Conservation (phyloP, 2,888 invertebrate genomes). For the Amiota minor region DNA sequence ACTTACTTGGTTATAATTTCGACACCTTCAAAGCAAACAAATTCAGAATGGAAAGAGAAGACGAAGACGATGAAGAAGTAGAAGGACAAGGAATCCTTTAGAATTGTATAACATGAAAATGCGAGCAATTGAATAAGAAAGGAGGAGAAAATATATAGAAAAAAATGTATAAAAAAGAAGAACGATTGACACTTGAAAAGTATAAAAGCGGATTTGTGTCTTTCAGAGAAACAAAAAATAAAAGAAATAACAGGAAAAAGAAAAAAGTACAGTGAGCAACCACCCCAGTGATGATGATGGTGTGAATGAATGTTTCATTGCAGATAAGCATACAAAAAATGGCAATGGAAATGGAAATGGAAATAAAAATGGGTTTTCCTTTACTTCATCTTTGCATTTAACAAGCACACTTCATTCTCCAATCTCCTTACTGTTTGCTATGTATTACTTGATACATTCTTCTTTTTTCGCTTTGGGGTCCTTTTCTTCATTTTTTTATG, state of each 20-base stretch:
- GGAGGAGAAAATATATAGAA: background rate
- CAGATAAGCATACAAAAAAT: constrained; percentile 58
- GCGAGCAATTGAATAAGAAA: background rate
- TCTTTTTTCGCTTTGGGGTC: no score
- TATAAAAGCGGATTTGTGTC: constrained; percentile 69
- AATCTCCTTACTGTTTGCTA: background rate
- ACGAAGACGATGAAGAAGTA: background rate
- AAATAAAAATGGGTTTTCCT: constrained; percentile 12
- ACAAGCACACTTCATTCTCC: no score
- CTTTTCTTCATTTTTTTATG: constrained; percentile 5
- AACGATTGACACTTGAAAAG: constrained; percentile 68
- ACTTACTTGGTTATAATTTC: background rate
- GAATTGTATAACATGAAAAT: no score
- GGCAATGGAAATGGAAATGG: constrained; percentile 17
- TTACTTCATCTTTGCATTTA: background rate
- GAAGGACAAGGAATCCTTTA: background rate
- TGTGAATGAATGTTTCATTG: constrained; percentile 60
- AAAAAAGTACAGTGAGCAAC: background rate
- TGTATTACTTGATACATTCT: background rate
- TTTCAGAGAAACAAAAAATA: constrained; percentile 37
- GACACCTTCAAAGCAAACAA: constrained; percentile 6
- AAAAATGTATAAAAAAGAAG: background rate
- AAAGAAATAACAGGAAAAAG: constrained; percentile 9
- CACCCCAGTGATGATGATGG: constrained; percentile 13
- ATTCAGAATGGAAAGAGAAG: background rate